Conservation (phyloP, 1,140 invertebrate species). For the Drosophila mauritiana region DNA sequence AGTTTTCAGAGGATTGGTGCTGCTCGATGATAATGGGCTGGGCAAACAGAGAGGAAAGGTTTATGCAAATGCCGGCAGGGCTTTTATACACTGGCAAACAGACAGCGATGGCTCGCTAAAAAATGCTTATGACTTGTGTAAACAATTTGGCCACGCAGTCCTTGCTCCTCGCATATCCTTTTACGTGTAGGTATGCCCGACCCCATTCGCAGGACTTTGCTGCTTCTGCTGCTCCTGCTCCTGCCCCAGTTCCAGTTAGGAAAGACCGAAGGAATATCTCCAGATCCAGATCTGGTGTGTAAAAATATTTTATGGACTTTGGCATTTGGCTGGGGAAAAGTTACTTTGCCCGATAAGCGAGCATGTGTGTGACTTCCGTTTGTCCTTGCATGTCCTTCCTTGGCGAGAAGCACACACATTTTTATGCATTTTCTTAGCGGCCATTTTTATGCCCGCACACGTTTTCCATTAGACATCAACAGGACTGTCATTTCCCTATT, state of each 20-base stretch:
- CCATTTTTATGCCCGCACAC: constrained; percentile 84
- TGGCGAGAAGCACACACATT: constrained; percentile 44
- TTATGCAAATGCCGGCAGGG: constrained; percentile 68
- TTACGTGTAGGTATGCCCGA: constrained; percentile 71
- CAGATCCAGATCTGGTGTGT: constrained; percentile 44
- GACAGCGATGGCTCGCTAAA: constrained; percentile 68
- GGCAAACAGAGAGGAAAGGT: constrained; percentile 59
- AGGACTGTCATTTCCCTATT: constrained; percentile 65
- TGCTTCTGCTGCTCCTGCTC: too few relatives aligned
- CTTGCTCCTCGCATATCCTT: constrained; percentile 29
- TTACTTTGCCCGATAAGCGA: constrained; percentile 66
- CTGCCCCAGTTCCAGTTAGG: constrained; percentile 5
- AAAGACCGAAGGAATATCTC: constrained; percentile 42
- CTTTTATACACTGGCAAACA: constrained; percentile 73
- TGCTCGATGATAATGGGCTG: constrained; percentile 35
- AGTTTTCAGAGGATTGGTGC: constrained; percentile 43
- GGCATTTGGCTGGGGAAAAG: constrained; percentile 53
- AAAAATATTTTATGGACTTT: constrained; percentile 80
- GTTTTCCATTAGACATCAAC: constrained; percentile 84
- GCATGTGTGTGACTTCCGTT: constrained; percentile 77
- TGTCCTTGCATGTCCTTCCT: constrained; percentile 76
- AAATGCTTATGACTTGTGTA: constrained; percentile 82
- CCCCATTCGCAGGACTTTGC: constrained; percentile 9
- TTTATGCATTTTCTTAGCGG: constrained; percentile 84
- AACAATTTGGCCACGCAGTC: constrained; percentile 60